A percentile compares a stretch with the other conserved stretches of the same genome.
Evolutionary conservation across 2,797 vertebrate species (phyloP).

Genomic region (Vipera latastei): DNA sequence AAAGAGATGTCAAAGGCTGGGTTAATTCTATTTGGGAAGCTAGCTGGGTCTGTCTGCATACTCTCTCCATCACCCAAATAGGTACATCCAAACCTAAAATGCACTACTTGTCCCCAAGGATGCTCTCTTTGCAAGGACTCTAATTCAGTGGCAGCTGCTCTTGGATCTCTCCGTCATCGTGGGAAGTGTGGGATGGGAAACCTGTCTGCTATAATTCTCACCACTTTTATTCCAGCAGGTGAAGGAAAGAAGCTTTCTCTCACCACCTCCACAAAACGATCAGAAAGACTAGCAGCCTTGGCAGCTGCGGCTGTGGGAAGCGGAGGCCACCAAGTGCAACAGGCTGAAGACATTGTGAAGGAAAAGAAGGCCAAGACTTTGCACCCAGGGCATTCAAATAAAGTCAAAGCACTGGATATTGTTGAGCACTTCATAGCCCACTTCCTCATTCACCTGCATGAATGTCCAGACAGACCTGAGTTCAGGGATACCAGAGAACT

Average conservation of each 20-base stretch:
- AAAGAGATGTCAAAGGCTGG: not conserved
- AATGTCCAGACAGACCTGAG: slow-evolving; percentile 53
- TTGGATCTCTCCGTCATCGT: not conserved
- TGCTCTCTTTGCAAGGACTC: no score
- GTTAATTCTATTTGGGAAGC: not conserved
- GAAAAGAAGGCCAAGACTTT: slow-evolving; percentile 49
- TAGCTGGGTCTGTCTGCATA: not conserved
- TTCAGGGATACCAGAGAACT: slow-evolving; percentile 57
- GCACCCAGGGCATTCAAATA: slow-evolving; percentile 47
- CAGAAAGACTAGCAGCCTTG: not conserved
- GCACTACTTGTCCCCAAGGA: not conserved
- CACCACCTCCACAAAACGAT: not conserved
- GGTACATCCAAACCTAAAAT: no score
- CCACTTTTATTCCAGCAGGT: not conserved
- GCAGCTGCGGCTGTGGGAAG: not conserved
- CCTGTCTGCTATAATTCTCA: not conserved
- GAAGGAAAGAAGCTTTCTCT: not conserved
- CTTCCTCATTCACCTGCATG: slow-evolving; percentile 65
- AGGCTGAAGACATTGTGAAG: not conserved
- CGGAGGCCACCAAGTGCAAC: not conserved
- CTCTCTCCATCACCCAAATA: not conserved
- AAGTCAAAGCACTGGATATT: slow-evolving; percentile 45
- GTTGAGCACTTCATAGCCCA: slow-evolving; percentile 66
- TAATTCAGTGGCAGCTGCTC: not conserved
- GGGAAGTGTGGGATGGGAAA: not conserved